Conservation (phyloP, 2,888 invertebrate species). For the Apamea monoglypha region DNA sequence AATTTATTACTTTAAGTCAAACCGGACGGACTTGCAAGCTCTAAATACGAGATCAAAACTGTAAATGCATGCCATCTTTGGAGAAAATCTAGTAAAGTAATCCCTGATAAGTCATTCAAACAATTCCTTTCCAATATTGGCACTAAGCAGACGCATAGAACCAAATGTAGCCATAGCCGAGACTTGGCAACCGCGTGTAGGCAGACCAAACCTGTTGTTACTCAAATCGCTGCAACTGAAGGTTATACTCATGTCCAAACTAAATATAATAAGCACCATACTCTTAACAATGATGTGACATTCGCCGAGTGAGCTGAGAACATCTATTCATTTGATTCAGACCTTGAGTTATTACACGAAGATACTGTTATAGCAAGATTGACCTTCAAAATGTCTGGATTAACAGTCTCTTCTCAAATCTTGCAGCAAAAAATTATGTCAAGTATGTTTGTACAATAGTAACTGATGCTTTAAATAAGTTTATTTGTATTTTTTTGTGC, state of each 20-base stretch:
- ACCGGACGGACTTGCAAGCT: background rate
- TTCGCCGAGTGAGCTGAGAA: slow-evolving; percentile 41
- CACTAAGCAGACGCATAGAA: slow-evolving; percentile 3
- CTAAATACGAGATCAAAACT: background rate
- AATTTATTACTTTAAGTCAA: slow-evolving; percentile 5
- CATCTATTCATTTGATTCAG: slow-evolving; percentile 41
- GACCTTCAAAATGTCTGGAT: slow-evolving; percentile 47
- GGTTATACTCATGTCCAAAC: slow-evolving; percentile 46
- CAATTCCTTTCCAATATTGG: slow-evolving; percentile 5
- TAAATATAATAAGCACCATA: slow-evolving; percentile 28
- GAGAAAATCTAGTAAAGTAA: background rate
- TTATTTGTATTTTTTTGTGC: slow-evolving; percentile 34
- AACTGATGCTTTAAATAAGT: slow-evolving; percentile 13
- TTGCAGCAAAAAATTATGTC: slow-evolving; percentile 49
- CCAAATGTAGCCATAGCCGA: slow-evolving; percentile 2
- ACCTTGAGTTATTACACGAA: slow-evolving; percentile 41
- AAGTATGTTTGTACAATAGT: slow-evolving; percentile 43
- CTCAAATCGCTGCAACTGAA: slow-evolving; percentile 52
- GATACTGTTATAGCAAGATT: slow-evolving; percentile 42
- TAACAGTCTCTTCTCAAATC: slow-evolving; percentile 20
- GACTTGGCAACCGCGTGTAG: slow-evolving; percentile 35
- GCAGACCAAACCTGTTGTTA: slow-evolving; percentile 47
- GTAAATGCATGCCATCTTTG: background rate
- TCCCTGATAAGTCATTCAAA: background rate
- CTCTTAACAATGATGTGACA: slow-evolving; percentile 59